Evolutionary conservation across 2,888 invertebrate species (phyloP).

Genomic region (Eupsilia transversa): DNA sequence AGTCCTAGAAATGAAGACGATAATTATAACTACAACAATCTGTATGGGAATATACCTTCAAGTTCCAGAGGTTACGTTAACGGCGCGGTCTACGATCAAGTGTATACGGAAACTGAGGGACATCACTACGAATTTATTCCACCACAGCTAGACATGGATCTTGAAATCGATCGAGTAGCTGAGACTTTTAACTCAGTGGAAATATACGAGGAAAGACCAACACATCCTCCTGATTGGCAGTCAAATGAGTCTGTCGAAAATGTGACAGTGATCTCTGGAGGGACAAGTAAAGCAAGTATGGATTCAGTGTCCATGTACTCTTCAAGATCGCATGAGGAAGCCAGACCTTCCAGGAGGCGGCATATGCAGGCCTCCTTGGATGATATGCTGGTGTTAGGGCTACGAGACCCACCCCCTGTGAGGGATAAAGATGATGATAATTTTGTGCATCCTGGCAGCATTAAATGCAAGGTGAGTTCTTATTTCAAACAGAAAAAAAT

Average conservation of each 20-base stretch:
- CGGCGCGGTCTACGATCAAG: slow-evolving; percentile 86
- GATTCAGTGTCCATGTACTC: slow-evolving; percentile 91
- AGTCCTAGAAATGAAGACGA: slow-evolving; percentile 84
- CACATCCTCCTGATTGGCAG: slow-evolving; percentile 78
- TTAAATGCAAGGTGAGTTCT: slow-evolving; percentile 83
- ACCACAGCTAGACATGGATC: slow-evolving; percentile 77
- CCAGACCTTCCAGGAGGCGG: slow-evolving; percentile 77
- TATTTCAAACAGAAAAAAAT: neutral
- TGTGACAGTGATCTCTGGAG: slow-evolving; percentile 87
- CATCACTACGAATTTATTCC: slow-evolving; percentile 85
- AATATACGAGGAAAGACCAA: slow-evolving; percentile 83
- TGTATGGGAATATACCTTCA: slow-evolving; percentile 82
- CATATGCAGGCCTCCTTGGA: slow-evolving; percentile 90
- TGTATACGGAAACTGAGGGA: slow-evolving; percentile 86
- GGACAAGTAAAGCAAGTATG: slow-evolving; percentile 81
- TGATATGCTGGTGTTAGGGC: slow-evolving; percentile 90
- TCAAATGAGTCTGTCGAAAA: slow-evolving; percentile 90
- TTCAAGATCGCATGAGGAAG: slow-evolving; percentile 90
- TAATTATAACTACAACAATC: slow-evolving; percentile 87
- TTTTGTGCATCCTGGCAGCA: slow-evolving; percentile 85
- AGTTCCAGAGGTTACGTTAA: slow-evolving; percentile 77
- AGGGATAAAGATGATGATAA: slow-evolving; percentile 82
- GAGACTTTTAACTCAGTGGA: slow-evolving; percentile 86
- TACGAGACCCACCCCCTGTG: slow-evolving; percentile 73
- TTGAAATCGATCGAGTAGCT: slow-evolving; percentile 80